Conservation (phyloP, 2,797 vertebrate species). For the Lycodopsis pacificus region DNA sequence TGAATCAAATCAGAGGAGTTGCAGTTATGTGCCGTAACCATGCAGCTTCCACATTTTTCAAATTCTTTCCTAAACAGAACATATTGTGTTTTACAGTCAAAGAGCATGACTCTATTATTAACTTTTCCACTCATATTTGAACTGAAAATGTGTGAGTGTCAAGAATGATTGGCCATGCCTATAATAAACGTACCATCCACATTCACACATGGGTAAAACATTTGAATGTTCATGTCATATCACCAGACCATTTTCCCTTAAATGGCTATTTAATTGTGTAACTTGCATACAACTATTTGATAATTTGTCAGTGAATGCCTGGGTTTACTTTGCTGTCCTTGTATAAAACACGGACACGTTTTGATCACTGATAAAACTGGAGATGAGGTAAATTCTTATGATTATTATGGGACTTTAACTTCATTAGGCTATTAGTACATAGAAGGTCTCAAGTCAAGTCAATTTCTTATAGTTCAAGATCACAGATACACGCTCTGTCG, state of each 20-base stretch:
- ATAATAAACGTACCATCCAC: not conserved
- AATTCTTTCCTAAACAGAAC: not conserved
- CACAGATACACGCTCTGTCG: not conserved
- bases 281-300: too few species aligned
- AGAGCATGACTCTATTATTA: not conserved
- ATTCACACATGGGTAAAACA: not conserved
- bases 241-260: not conserved
- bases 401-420: not conserved
- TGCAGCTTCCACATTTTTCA: not conserved
- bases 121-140: not conserved
- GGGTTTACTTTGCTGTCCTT: not conserved
- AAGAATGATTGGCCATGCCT: not conserved
- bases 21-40: not conserved
- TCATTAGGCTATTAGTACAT: not conserved
- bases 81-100: conserved; percentile 1
- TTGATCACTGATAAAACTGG: not conserved
- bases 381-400: not conserved
- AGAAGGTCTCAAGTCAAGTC: not conserved
- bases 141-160: not conserved
- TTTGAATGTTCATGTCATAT: not conserved
- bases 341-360: not conserved
- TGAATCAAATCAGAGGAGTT: not conserved
- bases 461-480: not conserved
- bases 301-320: too few species aligned
- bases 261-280: not conserved